Conservation (phyloP, 1,140 invertebrate genomes). For the Drosophila nigrodunni region DNA sequence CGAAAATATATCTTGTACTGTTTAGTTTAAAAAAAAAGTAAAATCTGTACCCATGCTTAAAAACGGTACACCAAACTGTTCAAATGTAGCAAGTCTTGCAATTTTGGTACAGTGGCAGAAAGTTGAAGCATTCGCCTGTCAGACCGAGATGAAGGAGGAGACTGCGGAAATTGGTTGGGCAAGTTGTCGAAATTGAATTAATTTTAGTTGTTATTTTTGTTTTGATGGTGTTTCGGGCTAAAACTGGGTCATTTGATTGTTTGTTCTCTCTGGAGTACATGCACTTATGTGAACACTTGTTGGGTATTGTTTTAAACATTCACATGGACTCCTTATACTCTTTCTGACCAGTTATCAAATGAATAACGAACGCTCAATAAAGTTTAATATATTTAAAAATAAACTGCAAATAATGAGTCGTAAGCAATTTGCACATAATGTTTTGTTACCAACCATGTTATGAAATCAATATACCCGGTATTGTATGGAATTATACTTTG, state of each 20-base stretch:
- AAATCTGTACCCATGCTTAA: no score
- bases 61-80: no score
- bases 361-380: neutral
- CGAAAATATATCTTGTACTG: no score
- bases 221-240: constrained; percentile 25
- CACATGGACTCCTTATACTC: neutral
- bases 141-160: neutral
- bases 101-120: neutral
- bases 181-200: constrained; percentile 63
- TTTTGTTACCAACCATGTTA: constrained; percentile 22
- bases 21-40: no score
- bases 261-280: constrained; percentile 19
- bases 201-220: constrained; percentile 50
- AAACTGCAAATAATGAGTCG: neutral
- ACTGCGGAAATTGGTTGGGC: constrained; percentile 8
- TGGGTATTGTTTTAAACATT: neutral
- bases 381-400: neutral
- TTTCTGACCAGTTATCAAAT: neutral
- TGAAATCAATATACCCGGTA: constrained; percentile 16
- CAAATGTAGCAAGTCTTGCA: no score
- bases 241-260: constrained; percentile 63
- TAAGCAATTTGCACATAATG: neutral
- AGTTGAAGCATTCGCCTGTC: neutral
- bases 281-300: neutral
- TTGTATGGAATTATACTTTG: constrained; percentile 52